Evolutionary conservation across 2,888 invertebrate species (phyloP), one percentile per base, ranked within the genome.

Genomic region (Syrphus vitripennis): DNA sequence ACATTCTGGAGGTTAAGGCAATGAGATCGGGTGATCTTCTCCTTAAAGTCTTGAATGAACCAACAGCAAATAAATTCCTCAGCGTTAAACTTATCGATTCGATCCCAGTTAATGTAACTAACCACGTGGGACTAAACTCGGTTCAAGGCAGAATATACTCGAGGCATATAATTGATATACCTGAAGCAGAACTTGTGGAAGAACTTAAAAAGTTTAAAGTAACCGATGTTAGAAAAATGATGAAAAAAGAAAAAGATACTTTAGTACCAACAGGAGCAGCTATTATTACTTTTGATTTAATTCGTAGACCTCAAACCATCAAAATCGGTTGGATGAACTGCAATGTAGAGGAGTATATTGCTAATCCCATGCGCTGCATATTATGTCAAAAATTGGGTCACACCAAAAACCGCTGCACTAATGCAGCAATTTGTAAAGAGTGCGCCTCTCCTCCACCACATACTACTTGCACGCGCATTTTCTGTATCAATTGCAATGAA

Each of bases 401-500:
- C n/a, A n/a, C n/a, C n/a, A n/a, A n/a, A n/a, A n/a, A n/a, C n/a
- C n/a, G n/a, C n/a, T n/a, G n/a, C n/a, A n/a, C n/a, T n/a, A n/a
- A 77, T 37, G 45, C 63, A 10, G 9, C 57, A 16, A 1, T 50
- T 16, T 82, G 61, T 26, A 70, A 65, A 24, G 10, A 59, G 3
- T 63, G 81, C 14, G 69, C 53, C 14, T 53, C 76, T 2, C 45
- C 70, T 9, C 70, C 70, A 21, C 69, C 69, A 3, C 61, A 74
- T 19, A 59, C 29, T 6, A 24, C 3, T 1, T 76, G 61, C n/a
- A 42, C 53, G 3, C 71, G 71, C 6, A 16, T 65, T 2, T 63
- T 70, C 16, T 82, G 77, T 26, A 57, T n/a, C n/a, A n/a, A n/a
- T 63, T 81, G 81, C 48, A 67, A 59, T 6, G 75, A 40, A 45